These are phyloP conservation scores for Polydrusus cervinus DNA, from an alignment of 2,888 invertebrate genomes.

Conservation along the genomic window DNA sequence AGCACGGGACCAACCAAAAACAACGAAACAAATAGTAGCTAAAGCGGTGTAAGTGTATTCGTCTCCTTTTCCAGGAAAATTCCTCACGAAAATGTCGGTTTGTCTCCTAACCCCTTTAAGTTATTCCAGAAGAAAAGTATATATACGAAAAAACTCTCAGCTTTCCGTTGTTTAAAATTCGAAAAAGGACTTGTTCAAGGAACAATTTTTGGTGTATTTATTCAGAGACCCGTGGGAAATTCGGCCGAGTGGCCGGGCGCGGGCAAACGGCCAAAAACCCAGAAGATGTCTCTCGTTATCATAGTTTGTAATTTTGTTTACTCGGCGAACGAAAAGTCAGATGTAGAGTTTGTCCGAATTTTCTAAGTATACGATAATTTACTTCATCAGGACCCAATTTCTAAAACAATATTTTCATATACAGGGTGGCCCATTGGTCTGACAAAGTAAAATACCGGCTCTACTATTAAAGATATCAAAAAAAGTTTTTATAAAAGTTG, in stretches of 20 bases:
- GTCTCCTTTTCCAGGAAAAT: no score
- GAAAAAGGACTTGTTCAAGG: conserved; percentile 17
- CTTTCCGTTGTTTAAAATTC: conserved; percentile 17
- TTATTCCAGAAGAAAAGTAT: not conserved
- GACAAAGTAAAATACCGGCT: no score
- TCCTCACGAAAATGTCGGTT: not conserved
- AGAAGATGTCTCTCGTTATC: conserved; percentile 49
- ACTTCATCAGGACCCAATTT: not conserved
- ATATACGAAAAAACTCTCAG: not conserved
- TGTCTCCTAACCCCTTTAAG: not conserved
- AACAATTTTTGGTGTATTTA: conserved; percentile 44
- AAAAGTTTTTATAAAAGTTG: no score
- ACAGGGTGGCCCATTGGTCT: no score
- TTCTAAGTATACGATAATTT: not conserved
- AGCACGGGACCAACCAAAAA: no score
- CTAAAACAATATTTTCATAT: not conserved
- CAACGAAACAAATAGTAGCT: no score
- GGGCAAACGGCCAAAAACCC: conserved; percentile 42
- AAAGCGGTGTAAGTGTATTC: no score
- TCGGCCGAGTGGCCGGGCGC: conserved; percentile 33
- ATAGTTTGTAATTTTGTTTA: conserved; percentile 41
- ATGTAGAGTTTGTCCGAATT: not conserved
- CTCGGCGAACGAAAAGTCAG: not conserved
- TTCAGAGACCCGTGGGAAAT: conserved; percentile 48
- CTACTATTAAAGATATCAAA: no score